phyloP scores from a whole-genome alignment of 1,140 invertebrate genomes.

The Coptotermes formosanus region DNA sequence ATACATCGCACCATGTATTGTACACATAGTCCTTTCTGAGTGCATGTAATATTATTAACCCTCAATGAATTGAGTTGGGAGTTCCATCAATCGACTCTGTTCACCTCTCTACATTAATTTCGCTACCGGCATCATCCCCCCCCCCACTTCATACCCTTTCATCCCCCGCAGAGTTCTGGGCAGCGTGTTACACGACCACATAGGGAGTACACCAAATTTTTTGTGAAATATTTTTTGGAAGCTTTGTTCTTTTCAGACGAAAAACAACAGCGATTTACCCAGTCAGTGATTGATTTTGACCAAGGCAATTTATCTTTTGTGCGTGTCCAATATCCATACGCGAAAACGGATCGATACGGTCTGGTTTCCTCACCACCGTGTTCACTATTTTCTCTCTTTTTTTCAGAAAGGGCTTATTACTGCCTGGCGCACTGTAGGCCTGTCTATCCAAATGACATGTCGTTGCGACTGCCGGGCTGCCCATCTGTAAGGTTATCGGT shows the following conservation, averaged over 20 bases:
- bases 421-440: background rate
- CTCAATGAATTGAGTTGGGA: constrained; percentile 7
- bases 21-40: background rate
- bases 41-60: constrained; percentile 17
- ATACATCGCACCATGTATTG: background rate
- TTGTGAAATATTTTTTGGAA: background rate
- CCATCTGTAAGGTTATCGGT: no score
- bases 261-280: constrained; percentile 11
- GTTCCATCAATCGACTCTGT: background rate
- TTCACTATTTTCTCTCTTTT: background rate
- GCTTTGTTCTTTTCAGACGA: constrained; percentile 18
- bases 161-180: background rate
- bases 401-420: background rate
- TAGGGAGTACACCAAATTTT: background rate
- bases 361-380: background rate
- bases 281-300: constrained; percentile 18
- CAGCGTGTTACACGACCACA: constrained; percentile 17
- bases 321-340: constrained; percentile 10
- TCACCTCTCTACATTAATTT: constrained; percentile 16
- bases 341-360: background rate
- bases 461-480: background rate
- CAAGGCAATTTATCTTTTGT: constrained; percentile 19
- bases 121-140: background rate
- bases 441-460: background rate
- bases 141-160: background rate